Percentiles rank a stretch among this genome's conserved stretches.
Evolutionary conservation across 2,113 vertebrate genomes (phyloP).

Genomic region (Sprattus sprattus): DNA sequence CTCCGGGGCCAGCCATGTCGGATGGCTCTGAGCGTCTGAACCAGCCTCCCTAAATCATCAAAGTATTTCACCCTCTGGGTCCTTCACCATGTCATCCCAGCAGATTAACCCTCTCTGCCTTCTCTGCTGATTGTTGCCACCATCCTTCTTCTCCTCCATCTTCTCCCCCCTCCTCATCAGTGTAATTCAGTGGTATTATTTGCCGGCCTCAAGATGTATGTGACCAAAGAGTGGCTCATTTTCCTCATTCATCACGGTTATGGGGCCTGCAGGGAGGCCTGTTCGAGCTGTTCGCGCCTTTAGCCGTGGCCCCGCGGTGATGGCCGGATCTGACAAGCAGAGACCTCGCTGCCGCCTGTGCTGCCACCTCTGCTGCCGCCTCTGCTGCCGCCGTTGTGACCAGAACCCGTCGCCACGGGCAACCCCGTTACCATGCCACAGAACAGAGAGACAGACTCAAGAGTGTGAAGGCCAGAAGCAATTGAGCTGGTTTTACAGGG

Average conservation of each 20-base stretch:
- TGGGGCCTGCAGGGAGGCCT: background rate
- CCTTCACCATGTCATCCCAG: background rate
- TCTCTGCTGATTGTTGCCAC: background rate
- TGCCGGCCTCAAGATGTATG: background rate
- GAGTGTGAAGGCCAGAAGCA: too few species aligned
- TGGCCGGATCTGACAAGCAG: background rate
- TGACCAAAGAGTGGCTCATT: background rate
- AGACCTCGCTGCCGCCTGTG: too few species aligned
- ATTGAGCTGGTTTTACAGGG: background rate
- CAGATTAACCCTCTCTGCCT: constrained; percentile 4
- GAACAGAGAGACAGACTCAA: too few species aligned
- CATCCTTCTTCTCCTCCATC: background rate
- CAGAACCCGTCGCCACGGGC: too few species aligned
- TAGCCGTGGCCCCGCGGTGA: background rate
- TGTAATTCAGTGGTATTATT: background rate
- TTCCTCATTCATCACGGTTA: background rate
- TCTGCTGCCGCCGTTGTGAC: too few species aligned
- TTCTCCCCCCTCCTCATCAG: background rate
- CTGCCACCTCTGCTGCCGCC: too few species aligned
- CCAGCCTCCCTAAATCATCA: background rate
- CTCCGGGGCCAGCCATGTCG: background rate
- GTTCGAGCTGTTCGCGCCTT: background rate
- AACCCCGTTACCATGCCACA: too few species aligned
- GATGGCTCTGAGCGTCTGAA: background rate
- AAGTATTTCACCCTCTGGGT: background rate